These are phyloP conservation scores for Agonopterix subpropinquella DNA, from an alignment of 2,888 invertebrate genomes.

Conservation along the genomic window DNA sequence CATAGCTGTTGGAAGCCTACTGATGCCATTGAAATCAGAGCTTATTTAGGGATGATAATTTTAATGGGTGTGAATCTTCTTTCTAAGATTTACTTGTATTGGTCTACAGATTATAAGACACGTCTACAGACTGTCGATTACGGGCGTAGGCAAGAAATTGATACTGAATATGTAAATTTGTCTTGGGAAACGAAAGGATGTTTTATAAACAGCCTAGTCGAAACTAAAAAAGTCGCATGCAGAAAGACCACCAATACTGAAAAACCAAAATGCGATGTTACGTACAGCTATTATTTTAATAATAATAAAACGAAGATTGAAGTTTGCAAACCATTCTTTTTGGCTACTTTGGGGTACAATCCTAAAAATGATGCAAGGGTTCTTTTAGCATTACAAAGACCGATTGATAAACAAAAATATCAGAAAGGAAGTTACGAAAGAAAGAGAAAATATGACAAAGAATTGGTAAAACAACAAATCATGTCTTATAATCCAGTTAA, in stretches of 20 bases:
- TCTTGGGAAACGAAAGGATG: slow-evolving; percentile 3
- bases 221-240: not conserved
- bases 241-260: not conserved
- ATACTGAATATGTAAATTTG: not conserved
- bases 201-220: not conserved
- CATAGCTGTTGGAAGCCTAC: too few species aligned
- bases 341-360: slow-evolving; percentile 9
- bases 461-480: slow-evolving; percentile 3
- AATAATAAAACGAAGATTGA: slow-evolving; percentile 1
- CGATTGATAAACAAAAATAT: slow-evolving; percentile 4
- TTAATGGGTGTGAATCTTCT: too few species aligned
- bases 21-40: too few species aligned
- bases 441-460: slow-evolving; percentile 3
- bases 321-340: slow-evolving; percentile 10
- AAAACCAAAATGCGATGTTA: not conserved
- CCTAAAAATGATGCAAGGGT: slow-evolving; percentile 6
- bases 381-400: not conserved
- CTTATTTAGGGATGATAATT: too few species aligned
- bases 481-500: slow-evolving; percentile 1
- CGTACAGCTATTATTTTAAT: slow-evolving; percentile 1
- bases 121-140: too few species aligned
- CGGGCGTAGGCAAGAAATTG: not conserved
- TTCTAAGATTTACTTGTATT: too few species aligned
- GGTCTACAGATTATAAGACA: too few species aligned
- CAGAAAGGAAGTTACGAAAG: slow-evolving; percentile 4